A percentile compares a stretch with the other conserved stretches of the same genome.
phyloP scores from a whole-genome alignment of 2,113 vertebrate genomes.

The Hyperoodon ampullatus region DNA sequence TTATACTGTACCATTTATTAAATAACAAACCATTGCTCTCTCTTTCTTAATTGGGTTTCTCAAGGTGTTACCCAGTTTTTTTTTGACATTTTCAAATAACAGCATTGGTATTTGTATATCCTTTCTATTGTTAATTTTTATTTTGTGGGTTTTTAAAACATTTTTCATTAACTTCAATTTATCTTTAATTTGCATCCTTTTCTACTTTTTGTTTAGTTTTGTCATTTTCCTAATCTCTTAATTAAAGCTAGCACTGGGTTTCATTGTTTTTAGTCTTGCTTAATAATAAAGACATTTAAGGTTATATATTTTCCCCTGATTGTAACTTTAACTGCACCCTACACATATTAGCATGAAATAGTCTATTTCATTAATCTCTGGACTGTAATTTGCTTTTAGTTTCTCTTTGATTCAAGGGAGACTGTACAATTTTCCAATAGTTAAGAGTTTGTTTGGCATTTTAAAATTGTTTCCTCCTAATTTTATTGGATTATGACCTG shows the following conservation, averaged over 20 bases:
- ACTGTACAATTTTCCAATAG: not conserved
- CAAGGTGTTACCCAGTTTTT: not conserved
- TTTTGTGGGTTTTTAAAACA: not conserved
- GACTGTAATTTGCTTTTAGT: not conserved
- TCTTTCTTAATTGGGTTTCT: not conserved
- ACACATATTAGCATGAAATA: not conserved
- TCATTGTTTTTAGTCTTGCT: not conserved
- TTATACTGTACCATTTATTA: not conserved
- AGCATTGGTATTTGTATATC: not conserved
- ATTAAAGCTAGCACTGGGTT: not conserved
- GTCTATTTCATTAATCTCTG: not conserved
- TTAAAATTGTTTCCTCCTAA: not conserved
- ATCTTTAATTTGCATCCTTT: not conserved
- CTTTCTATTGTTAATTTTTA: not conserved
- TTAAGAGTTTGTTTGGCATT: not conserved
- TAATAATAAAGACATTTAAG: not conserved
- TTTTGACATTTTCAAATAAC: not conserved
- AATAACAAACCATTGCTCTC: not conserved
- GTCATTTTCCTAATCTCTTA: not conserved
- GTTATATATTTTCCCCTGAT: not conserved
- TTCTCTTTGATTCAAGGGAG: not conserved
- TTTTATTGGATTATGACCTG: not conserved
- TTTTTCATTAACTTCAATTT: constrained; percentile 12
- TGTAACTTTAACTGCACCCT: not conserved
- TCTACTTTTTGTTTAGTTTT: not conserved